Percentiles rank a stretch among this genome's conserved stretches.
These are phyloP conservation scores for Meteorus sp. DNA, from an alignment of 1,140 invertebrate genomes.

Conservation along the genomic window DNA sequence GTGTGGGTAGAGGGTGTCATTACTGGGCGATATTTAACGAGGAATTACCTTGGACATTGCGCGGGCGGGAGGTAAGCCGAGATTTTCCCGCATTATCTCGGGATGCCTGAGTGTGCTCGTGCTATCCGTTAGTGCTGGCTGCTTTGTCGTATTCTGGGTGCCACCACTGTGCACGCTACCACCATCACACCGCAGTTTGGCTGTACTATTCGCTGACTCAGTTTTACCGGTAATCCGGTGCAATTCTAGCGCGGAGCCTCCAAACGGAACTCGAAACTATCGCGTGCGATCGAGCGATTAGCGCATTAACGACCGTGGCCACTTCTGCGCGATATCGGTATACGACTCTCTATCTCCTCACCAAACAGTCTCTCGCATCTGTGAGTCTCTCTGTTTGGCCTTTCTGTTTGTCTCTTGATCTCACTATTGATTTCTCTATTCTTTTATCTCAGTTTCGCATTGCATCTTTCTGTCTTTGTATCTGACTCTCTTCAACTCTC, in stretches of 20 bases:
- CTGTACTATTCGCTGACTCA: slow-evolving; percentile 40
- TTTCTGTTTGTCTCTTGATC: too few relatives aligned
- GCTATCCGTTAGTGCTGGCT: too few relatives aligned
- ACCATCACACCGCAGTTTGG: slow-evolving; percentile 7
- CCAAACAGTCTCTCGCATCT: too few relatives aligned
- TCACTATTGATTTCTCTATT: too few relatives aligned
- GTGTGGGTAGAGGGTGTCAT: slow-evolving; percentile 20
- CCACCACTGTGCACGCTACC: too few relatives aligned
- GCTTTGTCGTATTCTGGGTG: too few relatives aligned
- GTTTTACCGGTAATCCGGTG: slow-evolving; percentile 48
- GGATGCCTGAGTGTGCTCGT: slow-evolving; percentile 30
- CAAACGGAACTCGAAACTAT: slow-evolving; percentile 27
- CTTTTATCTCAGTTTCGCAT: too few relatives aligned
- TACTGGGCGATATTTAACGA: slow-evolving; percentile 47
- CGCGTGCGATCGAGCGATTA: slow-evolving; percentile 30
- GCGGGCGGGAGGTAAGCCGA: slow-evolving; percentile 41
- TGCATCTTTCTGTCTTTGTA: too few relatives aligned
- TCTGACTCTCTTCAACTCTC: too few relatives aligned
- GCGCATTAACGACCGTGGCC: slow-evolving; percentile 29
- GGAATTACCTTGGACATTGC: slow-evolving; percentile 38
- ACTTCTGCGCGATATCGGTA: background rate
- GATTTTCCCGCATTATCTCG: slow-evolving; percentile 51
- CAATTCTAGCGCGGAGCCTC: slow-evolving; percentile 9
- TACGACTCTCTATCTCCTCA: too few relatives aligned
- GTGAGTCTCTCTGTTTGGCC: too few relatives aligned